phyloP scores from a whole-genome alignment of 2,888 invertebrate species.

The Linyphia triangularis region DNA sequence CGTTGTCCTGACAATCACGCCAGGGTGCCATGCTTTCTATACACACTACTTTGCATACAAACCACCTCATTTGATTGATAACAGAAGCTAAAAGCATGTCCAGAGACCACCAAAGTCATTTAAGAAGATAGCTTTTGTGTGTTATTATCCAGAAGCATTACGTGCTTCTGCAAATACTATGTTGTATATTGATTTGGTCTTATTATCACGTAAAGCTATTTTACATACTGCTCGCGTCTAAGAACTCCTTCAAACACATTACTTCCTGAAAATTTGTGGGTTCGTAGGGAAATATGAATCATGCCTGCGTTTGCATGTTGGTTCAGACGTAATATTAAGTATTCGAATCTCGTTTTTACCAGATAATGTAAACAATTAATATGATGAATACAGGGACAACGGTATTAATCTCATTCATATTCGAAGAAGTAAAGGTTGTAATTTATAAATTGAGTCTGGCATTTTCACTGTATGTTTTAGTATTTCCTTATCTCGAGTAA shows the following conservation, averaged over 20 bases:
- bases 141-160: conserved; percentile 40
- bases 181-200: conserved; percentile 28
- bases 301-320: not conserved
- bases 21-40: not conserved
- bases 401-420: not conserved
- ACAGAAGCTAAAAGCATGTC: conserved; percentile 30
- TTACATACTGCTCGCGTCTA: conserved; percentile 6
- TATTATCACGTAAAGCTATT: conserved; percentile 36
- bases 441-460: not conserved
- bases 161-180: conserved; percentile 40
- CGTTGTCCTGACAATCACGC: conserved; percentile 29
- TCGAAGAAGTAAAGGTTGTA: not conserved
- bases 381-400: not conserved
- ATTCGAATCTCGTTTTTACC: conserved; percentile 28
- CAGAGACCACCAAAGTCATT: conserved; percentile 40
- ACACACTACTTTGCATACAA: conserved; percentile 40
- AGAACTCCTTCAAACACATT: not conserved
- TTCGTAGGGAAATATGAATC: not conserved
- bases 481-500: too few relatives aligned
- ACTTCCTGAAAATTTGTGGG: conserved; percentile 12
- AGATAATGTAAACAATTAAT: conserved; percentile 6
- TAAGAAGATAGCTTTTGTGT: conserved; percentile 56
- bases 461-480: too few relatives aligned
- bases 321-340: not conserved
- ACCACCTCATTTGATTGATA: conserved; percentile 33